phyloP scores from a whole-genome alignment of 2,888 invertebrate species.

The Meloe dianella region DNA sequence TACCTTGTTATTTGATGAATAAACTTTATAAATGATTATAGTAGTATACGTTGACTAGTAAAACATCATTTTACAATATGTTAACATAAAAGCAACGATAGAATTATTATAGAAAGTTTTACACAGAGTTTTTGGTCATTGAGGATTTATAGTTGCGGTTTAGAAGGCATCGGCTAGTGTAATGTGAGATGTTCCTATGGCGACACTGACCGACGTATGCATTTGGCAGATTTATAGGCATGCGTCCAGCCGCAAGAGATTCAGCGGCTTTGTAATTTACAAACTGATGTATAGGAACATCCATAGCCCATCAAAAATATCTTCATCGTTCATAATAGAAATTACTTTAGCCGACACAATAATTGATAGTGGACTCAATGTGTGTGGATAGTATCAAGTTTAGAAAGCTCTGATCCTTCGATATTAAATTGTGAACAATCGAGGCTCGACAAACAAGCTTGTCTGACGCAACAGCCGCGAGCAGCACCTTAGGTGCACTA shows the following conservation, averaged over 20 bases:
- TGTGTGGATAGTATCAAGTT: slow-evolving; percentile 28
- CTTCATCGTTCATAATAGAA: slow-evolving; percentile 14
- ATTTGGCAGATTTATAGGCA: slow-evolving; percentile 55
- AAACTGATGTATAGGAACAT: slow-evolving; percentile 37
- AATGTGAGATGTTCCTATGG: slow-evolving; percentile 38
- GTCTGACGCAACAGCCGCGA: slow-evolving; percentile 48
- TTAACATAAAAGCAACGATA: slow-evolving; percentile 28
- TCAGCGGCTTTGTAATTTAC: slow-evolving; percentile 50
- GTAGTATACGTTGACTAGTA: slow-evolving; percentile 11
- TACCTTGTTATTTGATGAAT: slow-evolving; percentile 25
- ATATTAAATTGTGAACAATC: slow-evolving; percentile 51
- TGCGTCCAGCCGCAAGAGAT: slow-evolving; percentile 46
- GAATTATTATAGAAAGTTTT: slow-evolving; percentile 36
- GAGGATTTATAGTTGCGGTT: slow-evolving; percentile 45
- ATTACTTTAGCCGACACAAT: slow-evolving; percentile 18
- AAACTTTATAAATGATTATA: slow-evolving; percentile 24
- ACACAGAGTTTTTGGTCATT: slow-evolving; percentile 34
- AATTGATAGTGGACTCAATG: slow-evolving; percentile 22
- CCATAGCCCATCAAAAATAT: slow-evolving; percentile 18
- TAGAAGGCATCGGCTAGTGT: slow-evolving; percentile 41
- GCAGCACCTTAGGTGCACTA: slow-evolving; percentile 55
- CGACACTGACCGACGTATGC: slow-evolving; percentile 55
- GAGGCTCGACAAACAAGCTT: slow-evolving; percentile 46
- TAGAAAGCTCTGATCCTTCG: slow-evolving; percentile 41
- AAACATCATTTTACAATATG: slow-evolving; percentile 23